Base-by-base conservation (phyloP, 2,113 vertebrate species). In the Stercorarius parasiticus region DNA sequence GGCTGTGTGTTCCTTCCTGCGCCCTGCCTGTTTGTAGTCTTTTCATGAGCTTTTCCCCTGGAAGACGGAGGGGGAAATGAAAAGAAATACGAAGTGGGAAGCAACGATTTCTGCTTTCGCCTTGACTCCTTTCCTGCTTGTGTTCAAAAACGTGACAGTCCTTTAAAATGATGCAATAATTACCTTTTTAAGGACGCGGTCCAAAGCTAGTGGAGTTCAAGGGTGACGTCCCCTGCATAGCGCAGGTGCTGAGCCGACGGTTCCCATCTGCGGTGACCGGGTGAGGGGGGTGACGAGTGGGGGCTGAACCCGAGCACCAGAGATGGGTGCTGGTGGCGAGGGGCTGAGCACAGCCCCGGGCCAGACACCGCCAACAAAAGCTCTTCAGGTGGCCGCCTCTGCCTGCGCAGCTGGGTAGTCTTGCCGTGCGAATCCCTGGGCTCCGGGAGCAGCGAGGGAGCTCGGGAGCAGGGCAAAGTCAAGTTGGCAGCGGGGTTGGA, bases 361-460 rank as follows among this genome's bases (percentile, higher is more conserved):
- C 11, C 7, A 47, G n/a, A 0, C 62, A 2, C 43, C 15, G 11
- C 2, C 19, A 2, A 10, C 18, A 10, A 3, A 6, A 0, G 4
- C 10, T 52, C 73, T n/a, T 36, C 42, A 23, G 6, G 1, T 18
- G 2, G 2, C 3, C 61, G 43, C 29, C 52, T 32, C 36, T 22
- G 69, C 88, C 43, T 20, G 14, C 11, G 34, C 45, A 11, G 78
- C 38, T 30, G 9, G 20, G 29, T 5, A 6, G 8, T 13, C 49
- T 26, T n/a, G 66, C 66, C 64, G 2, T 11, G 73, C 40, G 22
- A n/a, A 13, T 56, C 58, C 59, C 87, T 17, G 36, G 43, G 71
- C 72, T 55, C 30, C 71, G 9, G 52, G 47, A 45, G 25, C 26
- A 49, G 32, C 17, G 18, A 22, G 58, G 66, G 25, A 47, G 77